These are phyloP conservation scores for Lichenostomus cassidix DNA, from an alignment of 2,113 vertebrate genomes.

Conservation along the genomic window DNA sequence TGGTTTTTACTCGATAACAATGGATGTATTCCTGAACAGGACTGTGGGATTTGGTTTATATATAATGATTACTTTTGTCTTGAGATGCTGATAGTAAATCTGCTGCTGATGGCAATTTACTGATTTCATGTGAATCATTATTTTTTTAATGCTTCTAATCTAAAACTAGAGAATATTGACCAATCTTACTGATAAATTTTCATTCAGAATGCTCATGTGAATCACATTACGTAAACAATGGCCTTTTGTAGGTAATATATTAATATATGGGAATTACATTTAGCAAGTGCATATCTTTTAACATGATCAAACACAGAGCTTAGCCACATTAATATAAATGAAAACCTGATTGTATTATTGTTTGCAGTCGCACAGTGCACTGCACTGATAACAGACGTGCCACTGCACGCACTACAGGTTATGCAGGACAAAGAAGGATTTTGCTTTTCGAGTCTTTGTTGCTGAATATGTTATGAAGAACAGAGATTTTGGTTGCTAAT, in stretches of 20 bases:
- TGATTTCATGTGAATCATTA: not conserved
- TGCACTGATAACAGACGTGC: conserved; percentile 44
- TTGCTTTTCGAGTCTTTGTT: conserved; percentile 3
- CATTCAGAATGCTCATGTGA: conserved; percentile 51
- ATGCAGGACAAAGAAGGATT: conserved; percentile 62
- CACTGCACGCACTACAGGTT: conserved; percentile 52
- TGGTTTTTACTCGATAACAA: not conserved
- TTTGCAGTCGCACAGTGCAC: conserved; percentile 14
- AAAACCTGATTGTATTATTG: conserved; percentile 62
- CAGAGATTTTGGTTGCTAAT: not conserved
- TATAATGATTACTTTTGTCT: conserved; percentile 53
- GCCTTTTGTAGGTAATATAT: conserved; percentile 65
- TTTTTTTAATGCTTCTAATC: not conserved
- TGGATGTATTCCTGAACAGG: not conserved
- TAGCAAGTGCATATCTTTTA: conserved; percentile 63
- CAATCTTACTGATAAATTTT: conserved; percentile 60
- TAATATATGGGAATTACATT: conserved; percentile 73
- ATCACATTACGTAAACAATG: conserved; percentile 61
- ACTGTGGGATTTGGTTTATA: not conserved
- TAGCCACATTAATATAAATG: conserved; percentile 75
- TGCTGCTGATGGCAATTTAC: conserved; percentile 10
- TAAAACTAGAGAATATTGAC: conserved; percentile 59
- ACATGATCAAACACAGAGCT: conserved; percentile 67
- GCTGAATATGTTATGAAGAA: not conserved
- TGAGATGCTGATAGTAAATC: conserved; percentile 28